Conservation (phyloP, 1,140 invertebrate genomes). For the Lepidurus arcticus region DNA sequence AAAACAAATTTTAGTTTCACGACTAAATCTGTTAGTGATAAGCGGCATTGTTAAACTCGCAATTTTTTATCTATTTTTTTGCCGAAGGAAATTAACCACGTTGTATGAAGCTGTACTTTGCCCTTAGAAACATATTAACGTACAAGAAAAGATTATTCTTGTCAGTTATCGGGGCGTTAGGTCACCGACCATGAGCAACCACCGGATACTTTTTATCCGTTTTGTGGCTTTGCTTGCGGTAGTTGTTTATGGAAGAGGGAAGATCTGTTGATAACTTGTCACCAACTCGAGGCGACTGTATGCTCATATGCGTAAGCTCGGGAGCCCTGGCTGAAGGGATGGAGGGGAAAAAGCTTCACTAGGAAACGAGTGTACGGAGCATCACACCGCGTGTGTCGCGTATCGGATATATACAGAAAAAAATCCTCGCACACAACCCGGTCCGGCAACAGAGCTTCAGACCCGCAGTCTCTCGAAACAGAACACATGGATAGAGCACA, state of each 20-base stretch:
- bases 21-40: too few species aligned
- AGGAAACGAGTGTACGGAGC: not conserved
- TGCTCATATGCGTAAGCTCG: not conserved
- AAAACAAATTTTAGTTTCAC: too few species aligned
- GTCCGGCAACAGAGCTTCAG: conserved; percentile 8
- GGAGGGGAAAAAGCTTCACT: not conserved
- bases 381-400: conserved; percentile 18
- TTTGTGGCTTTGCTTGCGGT: not conserved
- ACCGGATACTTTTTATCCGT: conserved; percentile 14
- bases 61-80: too few species aligned
- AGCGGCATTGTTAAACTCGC: too few species aligned
- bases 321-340: not conserved
- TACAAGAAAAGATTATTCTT: not conserved
- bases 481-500: conserved; percentile 29
- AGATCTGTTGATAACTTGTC: conserved; percentile 22
- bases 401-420: conserved; percentile 3
- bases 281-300: conserved; percentile 4
- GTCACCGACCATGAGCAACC: not conserved
- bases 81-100: too few species aligned
- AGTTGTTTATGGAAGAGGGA: not conserved
- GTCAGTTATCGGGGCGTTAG: not conserved
- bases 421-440: not conserved
- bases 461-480: conserved; percentile 7
- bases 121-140: not conserved
- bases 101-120: not conserved